Conservation (phyloP, 2,888 invertebrate genomes). For the Drosophila fungiperda region DNA sequence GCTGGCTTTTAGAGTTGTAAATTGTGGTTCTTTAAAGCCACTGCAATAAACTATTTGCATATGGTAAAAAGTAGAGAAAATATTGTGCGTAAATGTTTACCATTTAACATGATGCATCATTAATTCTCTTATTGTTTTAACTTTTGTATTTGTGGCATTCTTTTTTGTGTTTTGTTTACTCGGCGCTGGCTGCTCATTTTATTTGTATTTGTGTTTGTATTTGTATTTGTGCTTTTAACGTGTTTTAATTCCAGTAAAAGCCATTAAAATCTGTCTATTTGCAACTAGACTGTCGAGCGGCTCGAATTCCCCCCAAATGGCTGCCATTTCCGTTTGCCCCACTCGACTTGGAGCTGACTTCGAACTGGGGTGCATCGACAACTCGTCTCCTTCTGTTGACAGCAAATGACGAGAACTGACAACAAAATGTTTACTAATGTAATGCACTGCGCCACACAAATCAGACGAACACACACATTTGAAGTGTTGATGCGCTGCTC, state of each 20-base stretch:
- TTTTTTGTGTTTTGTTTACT: constrained; percentile 2
- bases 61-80: not conserved
- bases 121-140: constrained; percentile 31
- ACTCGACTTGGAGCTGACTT: not conserved
- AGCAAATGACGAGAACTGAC: constrained; percentile 76
- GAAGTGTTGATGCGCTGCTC: constrained; percentile 30
- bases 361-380: constrained; percentile 18
- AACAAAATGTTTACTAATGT: constrained; percentile 80
- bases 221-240: constrained; percentile 14
- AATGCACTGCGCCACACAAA: constrained; percentile 59
- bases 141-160: constrained; percentile 6
- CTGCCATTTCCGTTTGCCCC: not conserved
- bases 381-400: constrained; percentile 46
- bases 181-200: constrained; percentile 2
- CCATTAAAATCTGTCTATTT: constrained; percentile 53
- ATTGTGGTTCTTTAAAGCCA: constrained; percentile 4
- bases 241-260: constrained; percentile 67
- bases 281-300: constrained; percentile 11
- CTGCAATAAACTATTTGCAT: constrained; percentile 21
- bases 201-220: constrained; percentile 9
- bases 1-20: not conserved
- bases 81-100: constrained; percentile 3
- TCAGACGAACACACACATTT: constrained; percentile 26
- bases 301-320: constrained; percentile 1
- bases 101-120: constrained; percentile 36